These are phyloP conservation scores for Melanotaenia nigrans DNA, from an alignment of 2,797 vertebrate genomes.

Conservation along the genomic window DNA sequence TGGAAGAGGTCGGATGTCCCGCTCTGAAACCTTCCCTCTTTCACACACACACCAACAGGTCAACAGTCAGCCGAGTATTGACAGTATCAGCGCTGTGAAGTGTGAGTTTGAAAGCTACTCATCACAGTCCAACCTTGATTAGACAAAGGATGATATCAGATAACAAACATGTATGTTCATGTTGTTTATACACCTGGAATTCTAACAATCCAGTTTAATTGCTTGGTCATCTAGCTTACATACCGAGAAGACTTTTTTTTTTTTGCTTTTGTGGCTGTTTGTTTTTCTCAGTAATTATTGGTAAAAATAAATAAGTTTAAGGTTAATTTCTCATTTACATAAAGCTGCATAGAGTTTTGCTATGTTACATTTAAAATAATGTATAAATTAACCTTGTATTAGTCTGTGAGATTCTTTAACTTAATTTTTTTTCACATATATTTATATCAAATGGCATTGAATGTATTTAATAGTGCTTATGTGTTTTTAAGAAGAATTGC, in stretches of 20 bases:
- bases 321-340: conserved; percentile 33
- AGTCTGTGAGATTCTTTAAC: conserved; percentile 41
- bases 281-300: conserved; percentile 28
- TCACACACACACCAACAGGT: conserved; percentile 81
- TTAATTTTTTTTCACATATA: conserved; percentile 40
- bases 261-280: conserved; percentile 46
- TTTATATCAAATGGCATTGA: conserved; percentile 51
- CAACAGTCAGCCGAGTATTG: conserved; percentile 83
- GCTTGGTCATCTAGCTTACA: conserved; percentile 20
- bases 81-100: conserved; percentile 85
- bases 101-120: conserved; percentile 84
- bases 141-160: conserved; percentile 24
- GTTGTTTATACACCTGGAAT: conserved; percentile 27
- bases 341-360: conserved; percentile 30
- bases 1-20: conserved; percentile 77
- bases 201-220: conserved; percentile 15
- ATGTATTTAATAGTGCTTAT: conserved; percentile 62
- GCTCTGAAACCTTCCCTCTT: conserved; percentile 84
- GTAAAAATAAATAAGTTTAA: conserved; percentile 3
- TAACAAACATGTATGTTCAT: not conserved
- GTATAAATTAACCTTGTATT: conserved; percentile 30
- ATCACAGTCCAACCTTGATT: conserved; percentile 64
- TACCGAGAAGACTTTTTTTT: conserved; percentile 11
- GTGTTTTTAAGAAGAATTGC: conserved; percentile 59
- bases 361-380: conserved; percentile 37